phyloP scores from a whole-genome alignment of 37 sponge, comb jelly and placozoan genomes.

The Beroe ovata region DNA sequence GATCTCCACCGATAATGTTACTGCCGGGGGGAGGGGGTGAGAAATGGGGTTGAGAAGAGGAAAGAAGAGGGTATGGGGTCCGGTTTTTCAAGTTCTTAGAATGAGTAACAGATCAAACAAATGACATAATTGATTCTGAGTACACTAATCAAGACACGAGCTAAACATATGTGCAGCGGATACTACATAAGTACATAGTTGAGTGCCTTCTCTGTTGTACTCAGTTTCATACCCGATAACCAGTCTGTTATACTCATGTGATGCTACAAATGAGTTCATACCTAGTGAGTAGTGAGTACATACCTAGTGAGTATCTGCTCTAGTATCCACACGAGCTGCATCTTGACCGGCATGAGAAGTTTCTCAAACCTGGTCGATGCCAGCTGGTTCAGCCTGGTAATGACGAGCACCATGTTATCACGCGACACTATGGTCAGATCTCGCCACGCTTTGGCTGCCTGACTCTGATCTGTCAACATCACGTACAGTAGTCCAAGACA shows the following conservation, averaged over 20 bases:
- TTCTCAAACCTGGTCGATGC: constrained; percentile 2
- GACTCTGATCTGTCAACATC: constrained; percentile 77
- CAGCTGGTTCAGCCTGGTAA: constrained; percentile 39
- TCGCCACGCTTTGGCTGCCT: constrained; percentile 79
- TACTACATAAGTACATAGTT: no score
- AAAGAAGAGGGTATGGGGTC: no score
- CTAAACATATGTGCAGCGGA: no score
- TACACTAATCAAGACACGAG: no score
- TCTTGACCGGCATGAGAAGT: constrained; percentile 65
- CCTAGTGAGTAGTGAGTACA: neutral
- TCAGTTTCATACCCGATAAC: no score
- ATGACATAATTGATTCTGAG: no score
- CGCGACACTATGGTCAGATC: constrained; percentile 80
- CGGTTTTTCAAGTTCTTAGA: no score
- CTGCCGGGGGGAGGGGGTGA: neutral
- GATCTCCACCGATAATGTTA: constrained; percentile 45
- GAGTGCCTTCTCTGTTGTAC: no score
- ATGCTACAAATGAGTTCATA: no score
- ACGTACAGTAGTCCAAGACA: constrained; percentile 78
- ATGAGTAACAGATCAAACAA: no score
- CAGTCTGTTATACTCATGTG: no score
- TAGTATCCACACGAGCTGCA: constrained; percentile 53
- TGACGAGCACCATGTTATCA: constrained; percentile 75
- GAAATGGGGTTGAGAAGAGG: no score
- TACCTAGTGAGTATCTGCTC: constrained; percentile 39